Base-by-base conservation (phyloP, 2,888 invertebrate species). In the Drosophila mimetica region DNA sequence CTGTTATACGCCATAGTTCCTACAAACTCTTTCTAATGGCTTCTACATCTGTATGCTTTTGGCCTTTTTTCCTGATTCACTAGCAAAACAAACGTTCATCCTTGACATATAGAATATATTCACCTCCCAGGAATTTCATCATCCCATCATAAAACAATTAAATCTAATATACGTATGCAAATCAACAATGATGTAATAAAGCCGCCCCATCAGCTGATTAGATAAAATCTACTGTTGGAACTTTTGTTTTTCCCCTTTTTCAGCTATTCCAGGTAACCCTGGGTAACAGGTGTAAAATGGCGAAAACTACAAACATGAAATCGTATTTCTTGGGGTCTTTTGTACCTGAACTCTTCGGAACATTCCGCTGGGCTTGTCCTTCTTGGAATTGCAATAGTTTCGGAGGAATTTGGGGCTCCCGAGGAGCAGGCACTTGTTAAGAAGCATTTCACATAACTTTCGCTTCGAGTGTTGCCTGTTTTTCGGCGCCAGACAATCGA, bases 381-480 rank as follows among this genome's bases (percentile, higher is more conserved):
- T 57, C 22, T 52, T 60, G 3, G 59, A 52, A 18, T 70, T 58
- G 69, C 74, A 59, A 4, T 77, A 63, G 20, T 71, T 47, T 0
- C 74, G 64, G 14, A 44, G 22, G 22, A 59, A 32, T 20, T 60
- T 57, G 1, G 73, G 67, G 53, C 74, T 79, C 67, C 76, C 59
- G 28, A 73, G 72, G 57, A 87, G 79, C 69, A 77, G 77, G 63
- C 75, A 82, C 67, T 85, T 85, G 60, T 75, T 74, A 11, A 85
- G 61, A 37, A 89, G 77, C 89, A 89, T 89, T 85, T 80, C 83
- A 71, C 73, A 70, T 74, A 72, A 59, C 55, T 41, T 22, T 61
- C 37, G 16, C 60, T 0, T 20, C 34, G 28, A 16, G 28, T 36
- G 59, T 79, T 67, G 84, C 77, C 77, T 63, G 71, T 55, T 83